Evolutionary conservation across 2,113 vertebrate species (phyloP).

Genomic region (Spermophilus dauricus): DNA sequence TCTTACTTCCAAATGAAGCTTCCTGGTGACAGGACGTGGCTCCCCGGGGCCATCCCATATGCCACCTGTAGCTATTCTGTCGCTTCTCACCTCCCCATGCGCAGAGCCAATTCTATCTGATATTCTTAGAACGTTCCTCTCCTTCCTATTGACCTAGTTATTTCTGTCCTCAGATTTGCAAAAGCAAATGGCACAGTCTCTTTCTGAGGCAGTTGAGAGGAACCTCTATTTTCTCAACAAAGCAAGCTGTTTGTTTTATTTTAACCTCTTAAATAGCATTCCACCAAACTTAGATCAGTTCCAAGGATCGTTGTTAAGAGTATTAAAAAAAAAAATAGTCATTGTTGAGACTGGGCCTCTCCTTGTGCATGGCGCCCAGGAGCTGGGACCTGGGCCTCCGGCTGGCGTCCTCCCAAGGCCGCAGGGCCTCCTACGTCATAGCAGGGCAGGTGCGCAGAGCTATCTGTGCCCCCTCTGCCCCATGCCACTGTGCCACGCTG

Average conservation of each 20-base stretch:
- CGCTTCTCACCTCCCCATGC: not conserved
- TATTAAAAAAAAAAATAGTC: not conserved
- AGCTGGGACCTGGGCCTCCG: no score
- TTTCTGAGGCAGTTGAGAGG: not conserved
- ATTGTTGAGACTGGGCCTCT: no score
- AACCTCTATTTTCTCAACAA: constrained; percentile 45
- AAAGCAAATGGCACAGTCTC: not conserved
- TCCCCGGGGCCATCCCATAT: no score
- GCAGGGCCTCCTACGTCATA: not conserved
- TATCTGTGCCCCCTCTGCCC: accelerated
- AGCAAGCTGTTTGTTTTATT: not conserved
- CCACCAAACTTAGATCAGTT: not conserved
- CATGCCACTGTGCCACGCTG: accelerated
- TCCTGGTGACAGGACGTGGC: no score
- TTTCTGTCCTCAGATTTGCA: not conserved
- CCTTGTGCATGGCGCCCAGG: not conserved
- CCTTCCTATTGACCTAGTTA: constrained; percentile 10
- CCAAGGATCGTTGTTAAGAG: not conserved
- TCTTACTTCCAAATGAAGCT: no score
- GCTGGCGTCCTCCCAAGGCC: not conserved
- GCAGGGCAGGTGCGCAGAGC: not conserved
- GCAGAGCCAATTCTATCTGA: not conserved
- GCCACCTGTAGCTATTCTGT: no score
- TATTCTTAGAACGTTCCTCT: constrained; percentile 19
- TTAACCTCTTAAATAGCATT: not conserved